phyloP scores from a whole-genome alignment of 2,797 vertebrate genomes.

The Falco biarmicus region DNA sequence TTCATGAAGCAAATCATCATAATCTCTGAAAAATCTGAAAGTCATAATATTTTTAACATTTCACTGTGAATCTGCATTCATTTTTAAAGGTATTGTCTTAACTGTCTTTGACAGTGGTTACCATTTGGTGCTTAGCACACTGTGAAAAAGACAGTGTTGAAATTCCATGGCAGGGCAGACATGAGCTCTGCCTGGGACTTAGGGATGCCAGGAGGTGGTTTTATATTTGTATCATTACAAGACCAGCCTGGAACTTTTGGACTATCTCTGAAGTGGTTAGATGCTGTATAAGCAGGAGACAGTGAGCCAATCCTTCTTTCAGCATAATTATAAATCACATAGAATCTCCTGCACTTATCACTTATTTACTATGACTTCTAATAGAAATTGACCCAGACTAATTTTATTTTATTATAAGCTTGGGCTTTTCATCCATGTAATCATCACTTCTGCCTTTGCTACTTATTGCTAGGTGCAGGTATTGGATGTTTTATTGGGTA shows the following conservation, averaged over 20 bases:
- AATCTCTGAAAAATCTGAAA: neutral
- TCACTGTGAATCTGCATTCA: neutral
- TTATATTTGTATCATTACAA: neutral
- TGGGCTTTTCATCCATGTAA: neutral
- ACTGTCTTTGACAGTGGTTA: neutral
- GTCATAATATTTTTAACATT: neutral
- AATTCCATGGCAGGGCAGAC: neutral
- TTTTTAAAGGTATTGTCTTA: neutral
- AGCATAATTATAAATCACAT: neutral
- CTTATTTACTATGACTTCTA: neutral
- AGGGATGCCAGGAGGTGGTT: neutral
- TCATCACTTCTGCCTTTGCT: neutral
- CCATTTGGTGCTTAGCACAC: neutral
- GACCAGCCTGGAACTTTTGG: neutral
- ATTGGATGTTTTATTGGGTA: neutral
- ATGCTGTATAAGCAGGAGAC: neutral
- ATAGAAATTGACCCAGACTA: neutral
- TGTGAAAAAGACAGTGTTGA: neutral
- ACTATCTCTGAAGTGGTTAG: neutral
- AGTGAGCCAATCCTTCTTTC: neutral
- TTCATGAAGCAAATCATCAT: neutral
- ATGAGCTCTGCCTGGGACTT: neutral
- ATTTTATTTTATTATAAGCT: neutral
- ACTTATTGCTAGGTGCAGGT: neutral
- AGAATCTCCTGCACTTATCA: neutral